phyloP scores from a whole-genome alignment of 2,797 vertebrate species.

The Sitta carolinensis region DNA sequence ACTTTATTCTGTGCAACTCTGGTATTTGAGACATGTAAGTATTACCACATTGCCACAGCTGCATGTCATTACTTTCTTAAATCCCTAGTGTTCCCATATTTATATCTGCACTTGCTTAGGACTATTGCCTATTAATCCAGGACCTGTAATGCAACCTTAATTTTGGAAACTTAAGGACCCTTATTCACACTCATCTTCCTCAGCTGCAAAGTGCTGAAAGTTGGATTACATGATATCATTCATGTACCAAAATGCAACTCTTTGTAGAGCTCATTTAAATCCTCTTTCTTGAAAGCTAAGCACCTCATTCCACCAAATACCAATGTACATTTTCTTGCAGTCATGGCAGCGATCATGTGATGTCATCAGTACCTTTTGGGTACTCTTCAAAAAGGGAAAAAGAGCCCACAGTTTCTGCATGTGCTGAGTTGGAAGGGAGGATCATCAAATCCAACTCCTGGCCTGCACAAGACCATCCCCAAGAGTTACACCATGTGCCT shows the following conservation, averaged over 20 bases:
- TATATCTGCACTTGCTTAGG: neutral
- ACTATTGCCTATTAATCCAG: neutral
- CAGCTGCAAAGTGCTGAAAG: neutral
- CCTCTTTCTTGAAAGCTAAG: neutral
- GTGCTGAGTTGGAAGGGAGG: neutral
- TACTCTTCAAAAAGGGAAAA: neutral
- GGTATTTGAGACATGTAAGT: neutral
- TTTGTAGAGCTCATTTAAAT: neutral
- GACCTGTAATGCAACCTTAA: neutral
- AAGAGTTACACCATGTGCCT: neutral
- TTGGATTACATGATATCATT: neutral
- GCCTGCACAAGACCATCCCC: neutral
- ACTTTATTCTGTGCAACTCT: neutral
- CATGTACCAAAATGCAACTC: neutral
- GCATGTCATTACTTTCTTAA: neutral
- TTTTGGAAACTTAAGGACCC: neutral
- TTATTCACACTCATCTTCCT: neutral
- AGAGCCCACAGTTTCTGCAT: neutral
- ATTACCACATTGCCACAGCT: neutral
- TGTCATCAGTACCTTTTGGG: neutral
- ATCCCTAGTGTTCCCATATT: neutral
- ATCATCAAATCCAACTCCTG: rapidly evolving
- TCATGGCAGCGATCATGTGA: rapidly evolving
- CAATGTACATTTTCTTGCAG: neutral
- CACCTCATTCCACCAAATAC: neutral